Evolutionary conservation across 2,113 vertebrate genomes (phyloP).

Genomic region (Brachypodius melanocephalos): DNA sequence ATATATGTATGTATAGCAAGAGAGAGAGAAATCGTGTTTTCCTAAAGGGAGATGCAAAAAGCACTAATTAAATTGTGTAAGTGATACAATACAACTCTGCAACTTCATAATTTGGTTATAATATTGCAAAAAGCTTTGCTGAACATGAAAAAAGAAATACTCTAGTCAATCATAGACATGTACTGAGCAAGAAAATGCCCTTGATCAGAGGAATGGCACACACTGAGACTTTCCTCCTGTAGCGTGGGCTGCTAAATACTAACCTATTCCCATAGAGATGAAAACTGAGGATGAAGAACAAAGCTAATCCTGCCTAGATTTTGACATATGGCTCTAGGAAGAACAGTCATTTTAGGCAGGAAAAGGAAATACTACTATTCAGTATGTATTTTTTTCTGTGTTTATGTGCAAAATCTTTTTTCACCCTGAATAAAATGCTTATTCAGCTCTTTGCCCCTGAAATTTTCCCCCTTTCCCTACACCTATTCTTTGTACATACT

Average conservation of each 20-base stretch:
- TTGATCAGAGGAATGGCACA: neutral
- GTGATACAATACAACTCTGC: neutral
- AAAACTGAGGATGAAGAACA: conserved; percentile 5
- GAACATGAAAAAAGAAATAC: neutral
- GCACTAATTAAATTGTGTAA: neutral
- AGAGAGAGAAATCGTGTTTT: neutral
- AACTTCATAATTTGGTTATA: neutral
- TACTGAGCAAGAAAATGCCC: neutral
- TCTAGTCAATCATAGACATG: neutral
- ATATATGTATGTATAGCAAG: accelerated
- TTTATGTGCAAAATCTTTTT: neutral
- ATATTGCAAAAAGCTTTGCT: neutral
- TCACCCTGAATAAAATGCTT: neutral
- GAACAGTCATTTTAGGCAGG: neutral
- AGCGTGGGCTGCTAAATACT: neutral
- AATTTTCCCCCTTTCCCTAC: neutral
- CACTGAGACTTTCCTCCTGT: neutral
- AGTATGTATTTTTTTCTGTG: neutral
- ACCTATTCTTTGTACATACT: neutral
- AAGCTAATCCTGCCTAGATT: conserved; percentile 1
- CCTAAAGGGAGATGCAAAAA: neutral
- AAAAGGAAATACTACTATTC: conserved; percentile 11
- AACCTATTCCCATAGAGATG: neutral
- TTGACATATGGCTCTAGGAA: neutral
- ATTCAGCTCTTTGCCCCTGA: neutral